phyloP scores from a whole-genome alignment of 2,113 vertebrate genomes.

The Leptodactylus fuscus region DNA sequence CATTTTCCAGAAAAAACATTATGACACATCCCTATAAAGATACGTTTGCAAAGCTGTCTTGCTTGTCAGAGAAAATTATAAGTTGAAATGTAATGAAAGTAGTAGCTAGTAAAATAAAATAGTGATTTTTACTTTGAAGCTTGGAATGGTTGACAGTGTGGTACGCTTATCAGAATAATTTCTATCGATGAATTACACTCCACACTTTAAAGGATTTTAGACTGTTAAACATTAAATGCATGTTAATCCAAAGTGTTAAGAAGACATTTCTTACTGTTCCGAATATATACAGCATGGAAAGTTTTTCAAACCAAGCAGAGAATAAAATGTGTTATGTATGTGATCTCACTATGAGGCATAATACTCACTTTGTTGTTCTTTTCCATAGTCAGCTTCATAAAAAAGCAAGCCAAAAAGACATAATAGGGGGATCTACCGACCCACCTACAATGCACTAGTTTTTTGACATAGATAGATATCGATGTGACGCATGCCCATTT shows the following conservation, averaged over 20 bases:
- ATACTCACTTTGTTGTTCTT: neutral
- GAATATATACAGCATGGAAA: neutral
- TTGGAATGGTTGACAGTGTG: neutral
- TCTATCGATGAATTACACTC: constrained; percentile 15
- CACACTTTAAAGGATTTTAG: constrained; percentile 10
- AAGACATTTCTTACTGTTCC: neutral
- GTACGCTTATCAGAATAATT: constrained; percentile 25
- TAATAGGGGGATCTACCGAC: too few species aligned
- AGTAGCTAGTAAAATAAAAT: constrained; percentile 21
- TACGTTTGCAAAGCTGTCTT: constrained; percentile 30
- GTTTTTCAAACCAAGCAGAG: too few species aligned
- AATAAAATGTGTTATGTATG: neutral
- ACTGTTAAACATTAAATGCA: constrained; percentile 25
- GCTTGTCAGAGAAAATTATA: constrained; percentile 42
- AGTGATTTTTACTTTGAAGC: constrained; percentile 16
- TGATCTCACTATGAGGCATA: neutral
- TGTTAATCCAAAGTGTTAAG: constrained; percentile 8
- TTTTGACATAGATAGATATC: too few species aligned
- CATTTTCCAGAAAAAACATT: constrained; percentile 25
- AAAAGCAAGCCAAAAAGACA: too few species aligned
- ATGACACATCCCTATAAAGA: constrained; percentile 13
- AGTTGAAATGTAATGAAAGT: constrained; percentile 31
- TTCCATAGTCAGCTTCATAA: neutral
- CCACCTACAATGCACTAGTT: too few species aligned
- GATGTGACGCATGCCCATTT: too few species aligned